These are phyloP conservation scores for Vulpes vulpes DNA, from an alignment of 2,113 vertebrate species.

Conservation along the genomic window DNA sequence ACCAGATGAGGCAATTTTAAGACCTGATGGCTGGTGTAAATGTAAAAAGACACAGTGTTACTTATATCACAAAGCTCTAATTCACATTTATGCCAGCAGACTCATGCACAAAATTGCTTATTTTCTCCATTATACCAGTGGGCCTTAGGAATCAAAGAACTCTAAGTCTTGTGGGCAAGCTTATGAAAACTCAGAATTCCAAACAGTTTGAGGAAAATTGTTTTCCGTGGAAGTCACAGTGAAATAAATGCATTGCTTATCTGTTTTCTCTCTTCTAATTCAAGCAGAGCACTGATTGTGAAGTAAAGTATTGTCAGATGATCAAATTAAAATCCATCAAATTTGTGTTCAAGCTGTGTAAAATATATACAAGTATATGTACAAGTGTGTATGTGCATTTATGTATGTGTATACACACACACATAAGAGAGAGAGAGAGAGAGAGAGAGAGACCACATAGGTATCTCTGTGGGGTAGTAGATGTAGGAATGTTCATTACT, in stretches of 20 bases:
- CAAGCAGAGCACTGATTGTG: background rate
- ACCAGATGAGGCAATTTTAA: conserved; percentile 31
- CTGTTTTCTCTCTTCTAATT: background rate
- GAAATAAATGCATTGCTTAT: background rate
- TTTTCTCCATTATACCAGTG: conserved; percentile 48
- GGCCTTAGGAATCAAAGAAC: conserved; percentile 65
- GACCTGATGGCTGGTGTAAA: background rate
- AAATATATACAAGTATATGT: background rate
- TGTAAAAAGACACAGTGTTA: conserved; percentile 53
- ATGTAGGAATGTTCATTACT: background rate
- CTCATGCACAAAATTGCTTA: conserved; percentile 48
- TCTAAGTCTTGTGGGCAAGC: conserved; percentile 8
- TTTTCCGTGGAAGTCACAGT: background rate
- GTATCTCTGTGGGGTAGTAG: background rate
- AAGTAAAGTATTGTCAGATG: background rate
- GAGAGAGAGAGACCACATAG: background rate
- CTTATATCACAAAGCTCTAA: conserved; percentile 54
- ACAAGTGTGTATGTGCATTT: background rate
- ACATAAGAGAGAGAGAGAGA: too few species aligned
- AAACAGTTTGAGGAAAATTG: background rate
- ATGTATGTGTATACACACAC: background rate
- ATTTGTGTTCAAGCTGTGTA: background rate
- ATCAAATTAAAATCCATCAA: background rate
- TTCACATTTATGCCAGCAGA: conserved; percentile 66
- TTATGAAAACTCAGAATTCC: conserved; percentile 65